Percentiles rank a stretch among this genome's conserved stretches.
Conservation (phyloP, 2,797 vertebrate genomes). For the Macropodus opercularis region DNA sequence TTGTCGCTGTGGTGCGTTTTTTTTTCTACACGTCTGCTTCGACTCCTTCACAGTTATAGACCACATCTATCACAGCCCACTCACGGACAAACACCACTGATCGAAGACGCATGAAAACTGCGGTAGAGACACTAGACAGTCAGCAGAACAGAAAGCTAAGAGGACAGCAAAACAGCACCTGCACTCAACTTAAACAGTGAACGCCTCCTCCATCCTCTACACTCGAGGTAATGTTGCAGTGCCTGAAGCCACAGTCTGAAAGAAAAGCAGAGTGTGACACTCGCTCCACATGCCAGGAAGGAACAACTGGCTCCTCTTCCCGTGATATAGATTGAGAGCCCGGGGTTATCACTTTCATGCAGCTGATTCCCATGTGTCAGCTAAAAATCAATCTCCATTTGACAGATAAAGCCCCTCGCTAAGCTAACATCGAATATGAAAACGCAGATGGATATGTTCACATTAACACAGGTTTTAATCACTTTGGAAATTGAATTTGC, state of each 20-base stretch:
- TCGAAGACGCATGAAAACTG: slow-evolving; percentile 35
- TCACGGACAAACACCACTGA: slow-evolving; percentile 42
- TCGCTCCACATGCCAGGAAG: slow-evolving; percentile 27
- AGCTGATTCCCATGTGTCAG: slow-evolving; percentile 52
- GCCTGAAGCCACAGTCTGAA: slow-evolving; percentile 43
- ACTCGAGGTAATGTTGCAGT: slow-evolving; percentile 40
- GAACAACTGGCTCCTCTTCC: slow-evolving; percentile 52
- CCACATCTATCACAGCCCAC: slow-evolving; percentile 46
- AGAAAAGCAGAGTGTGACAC: slow-evolving; percentile 21
- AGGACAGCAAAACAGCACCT: slow-evolving; percentile 18
- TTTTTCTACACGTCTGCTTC: slow-evolving; percentile 14
- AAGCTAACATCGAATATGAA: slow-evolving; percentile 27
- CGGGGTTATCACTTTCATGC: slow-evolving; percentile 54
- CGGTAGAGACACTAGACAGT: slow-evolving; percentile 8
- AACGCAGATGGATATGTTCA: slow-evolving; percentile 19
- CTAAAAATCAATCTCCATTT: slow-evolving; percentile 60
- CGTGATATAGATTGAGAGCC: slow-evolving; percentile 44
- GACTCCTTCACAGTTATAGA: slow-evolving; percentile 27
- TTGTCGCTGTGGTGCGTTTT: neutral
- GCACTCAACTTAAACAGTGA: slow-evolving; percentile 35
- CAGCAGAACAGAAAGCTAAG: slow-evolving; percentile 38
- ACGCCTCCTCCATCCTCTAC: slow-evolving; percentile 41
- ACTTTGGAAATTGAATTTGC: slow-evolving; percentile 34
- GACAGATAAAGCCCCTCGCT: slow-evolving; percentile 46
- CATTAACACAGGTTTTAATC: slow-evolving; percentile 50